A percentile compares a stretch with the other conserved stretches of the same genome.
These are phyloP conservation scores for Anthopleura xanthogrammica DNA, from an alignment of 92 coral and sea anemone genomes.

Conservation along the genomic window DNA sequence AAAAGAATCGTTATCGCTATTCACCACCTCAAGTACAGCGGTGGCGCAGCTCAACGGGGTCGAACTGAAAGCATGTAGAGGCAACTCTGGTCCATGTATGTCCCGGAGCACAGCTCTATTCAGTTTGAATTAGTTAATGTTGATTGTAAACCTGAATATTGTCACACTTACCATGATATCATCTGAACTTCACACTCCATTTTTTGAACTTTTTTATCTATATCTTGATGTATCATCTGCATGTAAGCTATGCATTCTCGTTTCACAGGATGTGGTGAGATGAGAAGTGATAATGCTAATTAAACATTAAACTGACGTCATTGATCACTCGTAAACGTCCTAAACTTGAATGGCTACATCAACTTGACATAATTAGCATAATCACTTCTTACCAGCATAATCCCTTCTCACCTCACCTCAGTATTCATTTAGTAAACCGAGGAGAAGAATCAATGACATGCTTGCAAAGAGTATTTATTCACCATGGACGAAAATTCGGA, in stretches of 20 bases:
- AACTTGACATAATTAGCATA: too few relatives aligned
- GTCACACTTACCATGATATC: neutral
- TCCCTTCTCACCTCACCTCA: neutral
- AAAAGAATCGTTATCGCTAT: too few relatives aligned
- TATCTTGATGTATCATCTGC: neutral
- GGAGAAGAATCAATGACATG: too few relatives aligned
- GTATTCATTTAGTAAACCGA: conserved; percentile 8
- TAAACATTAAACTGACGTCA: neutral
- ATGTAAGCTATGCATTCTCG: neutral
- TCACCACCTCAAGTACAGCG: too few relatives aligned
- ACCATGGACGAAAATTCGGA: neutral
- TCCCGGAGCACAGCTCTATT: too few relatives aligned
- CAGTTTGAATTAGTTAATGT: too few relatives aligned
- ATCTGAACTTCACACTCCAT: neutral
- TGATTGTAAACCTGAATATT: too few relatives aligned
- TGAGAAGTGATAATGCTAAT: neutral
- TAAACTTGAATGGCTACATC: too few relatives aligned
- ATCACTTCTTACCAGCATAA: neutral
- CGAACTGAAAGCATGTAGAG: too few relatives aligned
- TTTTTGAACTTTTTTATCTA: neutral
- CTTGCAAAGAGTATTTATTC: too few relatives aligned
- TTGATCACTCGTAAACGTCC: conserved; percentile 13
- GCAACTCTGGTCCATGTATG: too few relatives aligned
- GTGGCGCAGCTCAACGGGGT: too few relatives aligned
- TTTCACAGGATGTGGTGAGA: neutral